These are phyloP conservation scores for Portunus trituberculatus DNA, from an alignment of 1,140 invertebrate species.

Conservation along the genomic window DNA sequence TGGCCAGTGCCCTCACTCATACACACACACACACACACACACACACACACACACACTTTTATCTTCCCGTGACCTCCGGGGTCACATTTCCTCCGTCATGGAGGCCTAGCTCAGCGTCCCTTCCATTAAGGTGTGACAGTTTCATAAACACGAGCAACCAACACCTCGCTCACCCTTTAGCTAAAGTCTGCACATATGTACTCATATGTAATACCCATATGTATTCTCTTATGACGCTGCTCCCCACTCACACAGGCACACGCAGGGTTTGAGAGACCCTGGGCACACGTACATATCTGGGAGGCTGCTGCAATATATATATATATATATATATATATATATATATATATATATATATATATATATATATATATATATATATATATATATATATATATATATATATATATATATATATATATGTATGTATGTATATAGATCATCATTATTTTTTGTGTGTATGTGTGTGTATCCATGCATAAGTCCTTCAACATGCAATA, in stretches of 20 bases:
- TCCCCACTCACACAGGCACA: neutral
- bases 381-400: conserved; percentile 44
- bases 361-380: conserved; percentile 55
- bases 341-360: conserved; percentile 58
- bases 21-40: too few relatives aligned
- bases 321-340: conserved; percentile 59
- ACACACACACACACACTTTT: too few relatives aligned
- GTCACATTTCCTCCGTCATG: too few relatives aligned
- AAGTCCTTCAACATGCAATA: neutral
- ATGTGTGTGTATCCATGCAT: conserved; percentile 25
- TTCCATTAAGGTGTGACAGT: too few relatives aligned
- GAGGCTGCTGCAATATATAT: neutral
- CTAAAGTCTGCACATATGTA: conserved; percentile 53
- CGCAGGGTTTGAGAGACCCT: neutral
- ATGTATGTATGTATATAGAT: conserved; percentile 25
- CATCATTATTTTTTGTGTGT: neutral
- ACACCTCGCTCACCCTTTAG: too few relatives aligned
- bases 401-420: conserved; percentile 55
- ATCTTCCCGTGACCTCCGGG: too few relatives aligned
- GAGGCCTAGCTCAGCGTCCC: too few relatives aligned
- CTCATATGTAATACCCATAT: conserved; percentile 39
- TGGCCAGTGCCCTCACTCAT: too few relatives aligned
- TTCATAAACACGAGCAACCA: too few relatives aligned
- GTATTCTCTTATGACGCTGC: neutral
- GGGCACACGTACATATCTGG: neutral